phyloP scores from a whole-genome alignment of 2,113 vertebrate genomes.

The Lamprotornis superbus region DNA sequence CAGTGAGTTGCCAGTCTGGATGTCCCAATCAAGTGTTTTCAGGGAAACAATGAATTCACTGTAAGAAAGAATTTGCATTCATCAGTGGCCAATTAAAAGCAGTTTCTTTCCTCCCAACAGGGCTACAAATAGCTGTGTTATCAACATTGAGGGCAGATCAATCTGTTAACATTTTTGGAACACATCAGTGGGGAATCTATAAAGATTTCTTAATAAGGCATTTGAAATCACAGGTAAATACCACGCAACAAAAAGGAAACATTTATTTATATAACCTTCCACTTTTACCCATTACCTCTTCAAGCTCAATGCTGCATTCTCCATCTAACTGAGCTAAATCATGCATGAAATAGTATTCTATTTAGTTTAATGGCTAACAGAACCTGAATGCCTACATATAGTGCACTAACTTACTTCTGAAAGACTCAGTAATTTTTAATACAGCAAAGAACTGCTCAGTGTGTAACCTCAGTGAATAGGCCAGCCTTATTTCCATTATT shows the following conservation, averaged over 20 bases:
- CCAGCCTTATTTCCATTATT: constrained; percentile 31
- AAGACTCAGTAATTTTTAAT: constrained; percentile 68
- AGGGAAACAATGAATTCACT: neutral
- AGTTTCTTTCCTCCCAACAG: neutral
- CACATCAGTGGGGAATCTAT: neutral
- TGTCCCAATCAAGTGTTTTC: neutral
- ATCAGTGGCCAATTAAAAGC: neutral
- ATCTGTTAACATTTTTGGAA: neutral
- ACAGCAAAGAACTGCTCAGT: constrained; percentile 33
- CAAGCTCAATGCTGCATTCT: neutral
- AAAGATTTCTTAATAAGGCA: constrained; percentile 12
- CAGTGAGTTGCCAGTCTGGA: neutral
- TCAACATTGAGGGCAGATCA: neutral
- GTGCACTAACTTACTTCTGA: constrained; percentile 23
- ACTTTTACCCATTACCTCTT: neutral
- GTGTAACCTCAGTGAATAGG: neutral
- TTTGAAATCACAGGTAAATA: constrained; percentile 41
- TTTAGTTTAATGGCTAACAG: constrained; percentile 67
- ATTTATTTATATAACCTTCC: neutral
- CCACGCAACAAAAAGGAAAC: neutral
- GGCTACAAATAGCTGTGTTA: neutral
- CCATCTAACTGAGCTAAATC: constrained; percentile 40
- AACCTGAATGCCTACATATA: constrained; percentile 35
- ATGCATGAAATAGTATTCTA: constrained; percentile 69
- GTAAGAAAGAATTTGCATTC: neutral